phyloP scores from a whole-genome alignment of 2,797 vertebrate genomes.

The Arnoldichthys spilopterus region DNA sequence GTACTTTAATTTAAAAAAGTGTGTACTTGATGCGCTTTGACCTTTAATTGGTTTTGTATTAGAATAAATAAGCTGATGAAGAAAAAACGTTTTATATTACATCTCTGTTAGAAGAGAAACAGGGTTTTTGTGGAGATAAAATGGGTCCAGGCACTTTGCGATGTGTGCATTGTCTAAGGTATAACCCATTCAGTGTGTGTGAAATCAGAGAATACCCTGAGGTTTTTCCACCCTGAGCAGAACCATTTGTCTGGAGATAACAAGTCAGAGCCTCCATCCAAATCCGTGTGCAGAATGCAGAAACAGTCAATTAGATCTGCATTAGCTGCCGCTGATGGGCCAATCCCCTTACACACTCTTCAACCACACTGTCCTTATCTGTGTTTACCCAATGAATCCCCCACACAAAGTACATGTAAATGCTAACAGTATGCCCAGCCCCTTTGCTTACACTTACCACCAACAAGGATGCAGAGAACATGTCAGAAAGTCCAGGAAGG shows the following conservation, averaged over 20 bases:
- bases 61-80: no score
- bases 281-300: conserved; percentile 81
- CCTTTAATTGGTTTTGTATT: no score
- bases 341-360: conserved; percentile 79
- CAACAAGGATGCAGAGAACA: background rate
- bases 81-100: background rate
- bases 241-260: conserved; percentile 83
- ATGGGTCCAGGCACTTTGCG: conserved; percentile 12
- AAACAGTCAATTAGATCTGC: conserved; percentile 86
- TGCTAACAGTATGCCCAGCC: conserved; percentile 44
- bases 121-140: conserved; percentile 38
- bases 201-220: conserved; percentile 69
- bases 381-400: conserved; percentile 70
- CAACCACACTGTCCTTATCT: conserved; percentile 70
- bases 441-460: conserved; percentile 49
- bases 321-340: conserved; percentile 77
- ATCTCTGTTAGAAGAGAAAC: conserved; percentile 24
- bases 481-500: background rate
- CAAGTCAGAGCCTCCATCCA: conserved; percentile 72
- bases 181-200: conserved; percentile 72
- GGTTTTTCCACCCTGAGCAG: conserved; percentile 74
- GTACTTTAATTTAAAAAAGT: no score
- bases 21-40: no score
- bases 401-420: conserved; percentile 47
- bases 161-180: conserved; percentile 74